phyloP scores from a whole-genome alignment of 2,113 vertebrate species.

The Phalacrocorax pelagicus region DNA sequence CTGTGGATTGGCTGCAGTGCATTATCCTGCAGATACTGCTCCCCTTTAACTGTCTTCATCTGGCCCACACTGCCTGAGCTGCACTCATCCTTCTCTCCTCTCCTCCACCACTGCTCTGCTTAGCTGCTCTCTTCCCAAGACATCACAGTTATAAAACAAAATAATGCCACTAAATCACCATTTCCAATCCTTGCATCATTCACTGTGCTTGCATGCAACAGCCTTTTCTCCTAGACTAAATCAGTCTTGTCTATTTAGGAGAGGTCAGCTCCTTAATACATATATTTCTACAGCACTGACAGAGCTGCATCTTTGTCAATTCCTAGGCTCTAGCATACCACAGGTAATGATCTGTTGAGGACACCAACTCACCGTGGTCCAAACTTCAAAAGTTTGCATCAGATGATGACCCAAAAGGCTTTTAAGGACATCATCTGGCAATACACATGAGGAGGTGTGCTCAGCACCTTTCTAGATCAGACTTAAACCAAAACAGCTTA shows the following conservation, averaged over 20 bases:
- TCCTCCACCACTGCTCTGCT: neutral
- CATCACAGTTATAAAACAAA: neutral
- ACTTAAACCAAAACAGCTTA: neutral
- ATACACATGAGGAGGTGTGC: neutral
- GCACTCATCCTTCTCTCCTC: neutral
- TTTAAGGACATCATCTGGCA: neutral
- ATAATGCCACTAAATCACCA: neutral
- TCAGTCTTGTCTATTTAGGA: neutral
- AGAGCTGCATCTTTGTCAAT: neutral
- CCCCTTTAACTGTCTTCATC: neutral
- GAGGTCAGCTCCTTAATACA: neutral
- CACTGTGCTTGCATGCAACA: neutral
- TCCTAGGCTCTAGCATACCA: neutral
- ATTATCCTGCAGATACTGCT: neutral
- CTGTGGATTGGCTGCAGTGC: neutral
- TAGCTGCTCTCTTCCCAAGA: neutral
- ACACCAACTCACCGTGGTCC: neutral
- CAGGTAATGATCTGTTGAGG: neutral
- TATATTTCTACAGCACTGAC: neutral
- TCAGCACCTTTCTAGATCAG: neutral
- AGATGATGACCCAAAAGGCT: neutral
- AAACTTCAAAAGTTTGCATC: neutral
- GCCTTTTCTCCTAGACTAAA: neutral
- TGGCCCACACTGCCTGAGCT: neutral
- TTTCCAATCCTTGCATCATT: neutral